Base-by-base conservation (phyloP, 2,113 vertebrate species). In the Nymphicus hollandicus region DNA sequence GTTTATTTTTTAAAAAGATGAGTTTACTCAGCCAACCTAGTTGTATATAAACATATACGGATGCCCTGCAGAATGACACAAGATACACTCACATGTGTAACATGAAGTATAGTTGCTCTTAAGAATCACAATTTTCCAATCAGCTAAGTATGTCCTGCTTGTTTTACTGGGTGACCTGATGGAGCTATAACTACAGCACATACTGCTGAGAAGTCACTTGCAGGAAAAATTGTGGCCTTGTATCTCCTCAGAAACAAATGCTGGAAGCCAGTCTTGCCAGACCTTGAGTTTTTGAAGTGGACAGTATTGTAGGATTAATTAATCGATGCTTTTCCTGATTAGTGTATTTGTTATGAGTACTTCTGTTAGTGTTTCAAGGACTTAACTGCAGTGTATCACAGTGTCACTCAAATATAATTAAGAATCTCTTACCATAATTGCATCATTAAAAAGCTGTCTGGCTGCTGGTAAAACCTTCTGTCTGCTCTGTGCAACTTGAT, bases 301-400 rank as follows among this genome's bases (percentile, higher is more conserved):
- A 88, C 77, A 66, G 72, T 80, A 73, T 88, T 74, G 39, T 71
- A 74, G 88, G 91, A 88, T 97, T 92, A 95, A 96, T 97, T 95
- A 91, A 69, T 93, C 16, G 2, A 95, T 96, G 85, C 88, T 94
- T 90, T 86, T 89, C 89, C 77, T 96, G 95, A 96, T 96, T 95
- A 95, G 85, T 41, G n/a, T 84, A 81, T 88, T 91, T 91, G 77
- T 94, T 94, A 91, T 17, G 41, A 72, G 56, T 61, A 84, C 39
- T 95, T 96, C 88, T 95, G 41, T 79, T 95, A 94, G 66, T 43
- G 61, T 74, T 93, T 96, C 96, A 97, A 97, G 94, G 95, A 94
- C 95, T 97, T 95, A 95, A 94, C 85, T 85, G 41, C 79, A 64
- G 68, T 89, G 91, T 81, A 89, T 89, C 89, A 91, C 76, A 33